Base-by-base conservation (phyloP, 2,113 vertebrate species). In the Datnioides undecimradiatus region DNA sequence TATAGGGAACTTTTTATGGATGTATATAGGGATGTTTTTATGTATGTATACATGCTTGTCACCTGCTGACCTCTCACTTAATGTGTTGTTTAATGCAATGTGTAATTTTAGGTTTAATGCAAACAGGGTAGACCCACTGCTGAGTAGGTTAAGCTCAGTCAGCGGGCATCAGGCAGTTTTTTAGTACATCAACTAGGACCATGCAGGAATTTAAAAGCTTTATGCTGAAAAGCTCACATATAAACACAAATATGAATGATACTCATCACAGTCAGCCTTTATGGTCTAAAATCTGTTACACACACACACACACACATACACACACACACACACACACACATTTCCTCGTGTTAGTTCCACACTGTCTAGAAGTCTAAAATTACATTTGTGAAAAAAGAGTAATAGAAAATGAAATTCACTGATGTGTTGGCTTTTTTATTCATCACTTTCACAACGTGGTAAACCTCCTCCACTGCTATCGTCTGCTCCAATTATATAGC, bases 401-500 rank as follows among this genome's bases (percentile, higher is more conserved):
- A 65, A 19, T 27, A 59, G 41, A 70, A 67, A 48, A 68, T 72
- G 3, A 51, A 51, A 70, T 71, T 64, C 49, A 57, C 33, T 77
- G 25, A 71, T 29, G 21, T 69, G 34, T 48, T 83, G 41, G n/a
- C 67, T 29, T 73, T 73, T 65, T 33, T 79, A 82, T 73, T 46
- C 29, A 58, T 69, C 43, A 60, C 64, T 73, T 74, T 68, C 27
- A 43, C 46, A 67, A 45, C 14, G 3, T n/a, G 11, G 16, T 51
- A 64, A 63, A 72, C 38, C 25, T 48, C 29, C 40, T 41, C 38
- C 29, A n/a, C 46, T 65, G 57, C 54, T 46, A 40, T 65, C 16
- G n/a, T 19, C 19, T 33, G 27, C 59, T 43, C 84, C 73, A 88
- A 71, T 87, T 88, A 83, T 45, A 72, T 43, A 78, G 73, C 68